Conservation (phyloP, 2,888 invertebrate species). For the Malthinus seriepunctatus region DNA sequence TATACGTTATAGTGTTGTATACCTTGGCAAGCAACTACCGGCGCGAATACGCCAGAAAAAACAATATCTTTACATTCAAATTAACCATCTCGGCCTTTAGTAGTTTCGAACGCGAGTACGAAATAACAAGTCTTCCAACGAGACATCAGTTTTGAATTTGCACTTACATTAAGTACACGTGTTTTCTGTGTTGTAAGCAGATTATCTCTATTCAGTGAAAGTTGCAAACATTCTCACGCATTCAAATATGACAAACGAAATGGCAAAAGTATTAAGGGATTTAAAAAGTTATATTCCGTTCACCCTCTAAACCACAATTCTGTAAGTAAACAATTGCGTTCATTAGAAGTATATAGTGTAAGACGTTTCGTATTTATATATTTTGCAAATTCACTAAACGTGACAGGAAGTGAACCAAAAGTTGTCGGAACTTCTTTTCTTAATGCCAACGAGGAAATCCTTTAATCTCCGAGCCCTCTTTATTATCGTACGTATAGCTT, state of each 20-base stretch:
- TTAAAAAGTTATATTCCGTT: constrained; percentile 25
- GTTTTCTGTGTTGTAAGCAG: constrained; percentile 36
- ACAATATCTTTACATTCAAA: constrained; percentile 45
- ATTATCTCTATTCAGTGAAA: constrained; percentile 25
- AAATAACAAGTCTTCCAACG: constrained; percentile 31
- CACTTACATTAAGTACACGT: constrained; percentile 28
- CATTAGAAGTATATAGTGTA: constrained; percentile 12
- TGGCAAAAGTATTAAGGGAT: constrained; percentile 32
- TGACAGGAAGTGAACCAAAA: constrained; percentile 15
- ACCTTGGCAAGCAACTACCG: constrained; percentile 43
- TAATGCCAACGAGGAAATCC: constrained; percentile 15
- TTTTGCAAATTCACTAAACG: neutral
- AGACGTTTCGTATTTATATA: neutral
- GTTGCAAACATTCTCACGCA: constrained; percentile 42
- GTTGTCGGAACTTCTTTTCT: constrained; percentile 18
- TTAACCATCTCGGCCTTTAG: constrained; percentile 41
- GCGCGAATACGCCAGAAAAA: constrained; percentile 45
- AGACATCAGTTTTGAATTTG: too few species aligned
- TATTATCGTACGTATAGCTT: constrained; percentile 6
- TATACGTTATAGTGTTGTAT: constrained; percentile 44
- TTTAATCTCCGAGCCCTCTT: constrained; percentile 22
- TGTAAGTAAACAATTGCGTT: constrained; percentile 16
- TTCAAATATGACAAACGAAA: constrained; percentile 26
- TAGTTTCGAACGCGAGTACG: constrained; percentile 43
- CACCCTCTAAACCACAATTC: constrained; percentile 13